These are phyloP conservation scores for Drosophila fulvimacula DNA, from an alignment of 2,888 invertebrate species.

Conservation along the genomic window DNA sequence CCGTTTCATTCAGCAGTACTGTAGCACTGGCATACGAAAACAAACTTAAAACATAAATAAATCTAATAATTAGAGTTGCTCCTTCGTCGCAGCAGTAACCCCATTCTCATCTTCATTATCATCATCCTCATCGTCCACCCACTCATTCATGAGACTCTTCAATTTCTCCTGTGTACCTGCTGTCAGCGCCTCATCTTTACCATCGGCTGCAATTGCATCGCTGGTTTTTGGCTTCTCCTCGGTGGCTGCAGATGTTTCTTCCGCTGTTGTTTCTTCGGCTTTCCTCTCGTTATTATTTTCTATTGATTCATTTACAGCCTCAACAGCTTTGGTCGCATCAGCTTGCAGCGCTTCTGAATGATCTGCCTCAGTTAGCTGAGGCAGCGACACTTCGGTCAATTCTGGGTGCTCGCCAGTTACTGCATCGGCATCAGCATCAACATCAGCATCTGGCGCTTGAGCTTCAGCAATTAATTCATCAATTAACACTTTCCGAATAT, in stretches of 20 bases:
- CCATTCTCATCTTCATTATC: slow-evolving; percentile 80
- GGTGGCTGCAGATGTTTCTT: neutral
- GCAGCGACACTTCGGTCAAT: slow-evolving; percentile 13
- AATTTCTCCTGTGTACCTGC: slow-evolving; percentile 72
- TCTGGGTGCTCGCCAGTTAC: slow-evolving; percentile 22
- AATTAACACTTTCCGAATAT: slow-evolving; percentile 59
- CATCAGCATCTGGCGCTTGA: slow-evolving; percentile 20
- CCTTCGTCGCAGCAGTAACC: slow-evolving; percentile 70
- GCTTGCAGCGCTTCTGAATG: slow-evolving; percentile 15
- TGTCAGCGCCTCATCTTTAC: slow-evolving; percentile 29
- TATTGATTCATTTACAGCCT: slow-evolving; percentile 13
- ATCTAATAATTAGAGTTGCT: slow-evolving; percentile 81
- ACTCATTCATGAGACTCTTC: slow-evolving; percentile 84
- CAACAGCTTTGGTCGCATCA: slow-evolving; percentile 7
- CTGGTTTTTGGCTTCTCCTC: slow-evolving; percentile 32
- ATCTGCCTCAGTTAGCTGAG: slow-evolving; percentile 31
- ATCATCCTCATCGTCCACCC: slow-evolving; percentile 84
- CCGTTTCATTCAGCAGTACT: neutral
- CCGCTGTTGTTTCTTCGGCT: slow-evolving; percentile 8
- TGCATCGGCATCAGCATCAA: slow-evolving; percentile 1
- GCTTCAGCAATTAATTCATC: slow-evolving; percentile 69
- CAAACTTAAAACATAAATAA: slow-evolving; percentile 80
- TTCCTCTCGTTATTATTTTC: slow-evolving; percentile 17
- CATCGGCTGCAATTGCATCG: slow-evolving; percentile 41
- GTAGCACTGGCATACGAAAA: slow-evolving; percentile 38